Evolutionary conservation across 2,888 invertebrate species (phyloP), one percentile per base, ranked within the genome.

Genomic region (Ditylenchus weischeri): DNA sequence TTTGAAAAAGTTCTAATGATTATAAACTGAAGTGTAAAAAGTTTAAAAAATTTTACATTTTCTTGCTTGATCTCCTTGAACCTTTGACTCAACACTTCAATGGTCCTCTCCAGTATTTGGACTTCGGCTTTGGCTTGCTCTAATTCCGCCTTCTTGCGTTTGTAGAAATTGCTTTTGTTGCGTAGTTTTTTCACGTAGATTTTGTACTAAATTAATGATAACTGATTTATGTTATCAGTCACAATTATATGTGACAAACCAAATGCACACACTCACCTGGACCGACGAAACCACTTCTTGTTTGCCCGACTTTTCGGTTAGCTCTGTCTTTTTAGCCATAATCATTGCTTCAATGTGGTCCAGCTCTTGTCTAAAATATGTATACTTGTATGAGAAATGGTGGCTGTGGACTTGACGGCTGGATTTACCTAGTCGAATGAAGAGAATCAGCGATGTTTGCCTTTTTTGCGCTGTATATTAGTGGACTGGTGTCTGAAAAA

Each of bases 141-240:
- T 74, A 76, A 85, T 83, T 90, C 90, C 60, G 89, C 87, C 78
- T 90, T 86, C 83, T 90, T 90, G 81, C 90, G 88, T 85, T 91
- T 92, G 84, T 91, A 92, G 13, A 89, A 85, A 10, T 89, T 88
- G 81, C 90, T 91, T 83, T 91, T 90, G 62, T 89, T 89, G 68
- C 91, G 88, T 70, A 92, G 85, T 75, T 90, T 89, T 79, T 89
- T 89, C 19, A 92, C 90, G 84, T 91, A 92, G 75, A 89, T 88
- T 84, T 91, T 91, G 81, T 91, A 88, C 85, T 92, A 76, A 50
- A 83, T 68, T 35, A 49, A 58, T n/a, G n/a, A 29, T 29, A 4
- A 29, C 5, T 29, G 29, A 49, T n/a, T 48, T 19, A 65, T 47
- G 49, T 2, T 18, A 48, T 23, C 3, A 29, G 29, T 29, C 5